Evolutionary conservation across 92 coral and sea anemone species (phyloP).

Genomic region (Diadumene lineata): DNA sequence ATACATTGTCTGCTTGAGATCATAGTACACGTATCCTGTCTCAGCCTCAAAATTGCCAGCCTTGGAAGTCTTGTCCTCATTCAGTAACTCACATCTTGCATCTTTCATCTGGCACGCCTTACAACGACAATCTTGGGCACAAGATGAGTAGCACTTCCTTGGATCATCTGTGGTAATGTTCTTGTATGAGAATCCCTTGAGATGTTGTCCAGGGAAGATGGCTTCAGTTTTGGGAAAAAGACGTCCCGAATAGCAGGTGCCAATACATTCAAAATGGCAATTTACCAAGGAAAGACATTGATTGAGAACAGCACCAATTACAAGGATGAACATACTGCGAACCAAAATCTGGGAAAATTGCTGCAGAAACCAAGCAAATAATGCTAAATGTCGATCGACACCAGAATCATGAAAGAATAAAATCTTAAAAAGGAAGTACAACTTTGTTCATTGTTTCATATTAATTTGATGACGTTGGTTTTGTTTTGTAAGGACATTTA

Average conservation of each 20-base stretch:
- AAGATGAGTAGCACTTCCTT: conserved; percentile 27
- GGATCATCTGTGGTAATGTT: conserved; percentile 36
- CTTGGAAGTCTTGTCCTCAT: conserved; percentile 36
- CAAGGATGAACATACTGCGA: neutral
- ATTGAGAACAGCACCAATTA: neutral
- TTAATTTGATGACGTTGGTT: too few species aligned
- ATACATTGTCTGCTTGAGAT: conserved; percentile 8
- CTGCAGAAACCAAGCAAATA: too few species aligned
- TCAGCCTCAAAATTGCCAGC: neutral
- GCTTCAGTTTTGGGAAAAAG: neutral
- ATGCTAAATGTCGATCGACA: too few species aligned
- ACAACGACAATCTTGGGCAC: conserved; percentile 42
- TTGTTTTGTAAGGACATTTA: too few species aligned
- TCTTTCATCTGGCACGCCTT: conserved; percentile 42
- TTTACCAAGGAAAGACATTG: neutral
- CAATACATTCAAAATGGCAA: neutral
- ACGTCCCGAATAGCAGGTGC: neutral
- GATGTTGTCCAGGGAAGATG: neutral
- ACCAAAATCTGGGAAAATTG: too few species aligned
- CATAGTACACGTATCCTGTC: conserved; percentile 21
- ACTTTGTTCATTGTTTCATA: too few species aligned
- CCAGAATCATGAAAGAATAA: too few species aligned
- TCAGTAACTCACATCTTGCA: conserved; percentile 38
- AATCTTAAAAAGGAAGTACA: too few species aligned
- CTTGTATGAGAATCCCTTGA: conserved; percentile 24